Percentiles rank a stretch among this genome's conserved stretches.
Evolutionary conservation across 2,113 vertebrate genomes (phyloP).

Genomic region (Rhinopomastus cyanomelas): DNA sequence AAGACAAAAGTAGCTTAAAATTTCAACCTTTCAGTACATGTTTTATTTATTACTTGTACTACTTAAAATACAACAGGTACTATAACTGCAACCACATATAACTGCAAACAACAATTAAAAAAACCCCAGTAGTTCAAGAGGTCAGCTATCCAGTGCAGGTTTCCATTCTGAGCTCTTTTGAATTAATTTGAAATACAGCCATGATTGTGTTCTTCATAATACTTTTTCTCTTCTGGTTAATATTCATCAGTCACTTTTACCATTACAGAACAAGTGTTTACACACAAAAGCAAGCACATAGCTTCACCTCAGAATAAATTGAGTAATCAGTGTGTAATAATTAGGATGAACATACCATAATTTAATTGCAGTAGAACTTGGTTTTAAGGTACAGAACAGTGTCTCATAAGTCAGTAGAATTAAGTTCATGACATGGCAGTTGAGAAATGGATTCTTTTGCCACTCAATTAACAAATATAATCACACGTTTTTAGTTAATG

Average conservation of each 20-base stretch:
- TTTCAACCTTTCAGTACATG: not conserved
- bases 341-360: slow-evolving; percentile 32
- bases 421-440: not conserved
- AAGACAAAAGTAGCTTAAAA: not conserved
- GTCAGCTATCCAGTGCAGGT: not conserved
- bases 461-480: slow-evolving; percentile 36
- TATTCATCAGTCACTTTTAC: slow-evolving; percentile 34
- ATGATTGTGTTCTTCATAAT: not conserved
- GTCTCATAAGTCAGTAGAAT: slow-evolving; percentile 1
- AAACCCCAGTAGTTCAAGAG: not conserved
- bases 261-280: slow-evolving; percentile 17
- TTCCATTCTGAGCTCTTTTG: not conserved
- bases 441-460: slow-evolving; percentile 28
- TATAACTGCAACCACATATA: not conserved
- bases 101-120: not conserved
- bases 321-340: slow-evolving; percentile 29
- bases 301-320: slow-evolving; percentile 49
- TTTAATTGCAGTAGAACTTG: slow-evolving; percentile 42
- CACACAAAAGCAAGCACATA: slow-evolving; percentile 14
- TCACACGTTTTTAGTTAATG: slow-evolving; percentile 10
- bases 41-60: not conserved
- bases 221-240: slow-evolving; percentile 12
- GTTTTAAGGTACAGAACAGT: not conserved
- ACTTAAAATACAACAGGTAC: not conserved
- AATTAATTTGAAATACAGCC: not conserved